A percentile compares a stretch with the other conserved stretches of the same genome.
Conservation (phyloP, 2,113 vertebrate species). For the Nipponia nippon region DNA sequence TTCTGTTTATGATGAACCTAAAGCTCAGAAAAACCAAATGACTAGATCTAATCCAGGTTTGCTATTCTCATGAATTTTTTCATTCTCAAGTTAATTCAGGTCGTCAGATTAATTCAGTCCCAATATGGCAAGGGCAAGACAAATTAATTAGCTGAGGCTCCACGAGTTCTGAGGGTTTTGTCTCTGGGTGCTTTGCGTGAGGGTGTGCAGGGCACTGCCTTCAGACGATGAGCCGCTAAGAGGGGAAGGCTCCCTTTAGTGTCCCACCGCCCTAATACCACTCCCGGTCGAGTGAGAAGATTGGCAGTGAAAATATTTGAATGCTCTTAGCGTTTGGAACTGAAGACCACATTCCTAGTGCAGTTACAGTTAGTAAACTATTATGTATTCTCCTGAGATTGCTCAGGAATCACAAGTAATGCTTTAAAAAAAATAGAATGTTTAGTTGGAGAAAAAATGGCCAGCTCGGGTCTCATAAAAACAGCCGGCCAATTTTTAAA, state of each 20-base stretch:
- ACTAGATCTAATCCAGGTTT: conserved; percentile 10
- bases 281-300: neutral
- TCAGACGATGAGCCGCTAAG: neutral
- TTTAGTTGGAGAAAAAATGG: neutral
- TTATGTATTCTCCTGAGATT: neutral
- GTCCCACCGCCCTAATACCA: neutral
- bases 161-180: neutral
- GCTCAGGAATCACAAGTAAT: neutral
- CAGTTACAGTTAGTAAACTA: neutral
- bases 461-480: neutral
- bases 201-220: neutral
- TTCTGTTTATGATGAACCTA: neutral
- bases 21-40: neutral
- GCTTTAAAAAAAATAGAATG: neutral
- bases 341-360: neutral
- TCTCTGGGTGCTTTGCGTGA: neutral
- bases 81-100: neutral
- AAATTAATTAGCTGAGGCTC: conserved; percentile 6
- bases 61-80: neutral
- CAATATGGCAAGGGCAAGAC: neutral
- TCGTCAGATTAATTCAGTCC: neutral
- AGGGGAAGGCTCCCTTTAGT: neutral
- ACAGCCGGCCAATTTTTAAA: neutral
- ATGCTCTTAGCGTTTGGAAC: neutral
- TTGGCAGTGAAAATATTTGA: neutral